A percentile compares a stretch with the other conserved stretches of the same genome.
phyloP scores from a whole-genome alignment of 2,113 vertebrate genomes.

The Otocyon megalotis region DNA sequence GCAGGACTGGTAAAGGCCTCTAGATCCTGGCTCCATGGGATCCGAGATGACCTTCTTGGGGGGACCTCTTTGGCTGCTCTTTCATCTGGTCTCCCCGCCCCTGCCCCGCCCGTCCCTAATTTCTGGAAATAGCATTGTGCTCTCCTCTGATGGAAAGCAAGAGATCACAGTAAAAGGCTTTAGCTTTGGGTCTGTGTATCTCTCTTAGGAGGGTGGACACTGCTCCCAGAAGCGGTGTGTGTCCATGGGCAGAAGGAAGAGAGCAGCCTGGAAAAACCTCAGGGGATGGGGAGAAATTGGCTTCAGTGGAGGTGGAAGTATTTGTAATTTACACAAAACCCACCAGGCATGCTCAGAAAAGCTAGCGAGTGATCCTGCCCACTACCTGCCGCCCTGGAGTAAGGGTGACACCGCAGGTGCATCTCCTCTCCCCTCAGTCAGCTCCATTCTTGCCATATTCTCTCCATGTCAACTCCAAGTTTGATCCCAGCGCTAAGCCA shows the following conservation, averaged over 20 bases:
- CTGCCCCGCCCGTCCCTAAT: not conserved
- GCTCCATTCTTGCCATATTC: not conserved
- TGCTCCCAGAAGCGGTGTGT: not conserved
- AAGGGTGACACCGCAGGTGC: too few relatives aligned
- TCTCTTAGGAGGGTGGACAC: not conserved
- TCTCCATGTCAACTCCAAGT: not conserved
- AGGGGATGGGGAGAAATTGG: not conserved
- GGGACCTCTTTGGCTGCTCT: not conserved
- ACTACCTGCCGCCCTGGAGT: accelerated
- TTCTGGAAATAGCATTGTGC: not conserved
- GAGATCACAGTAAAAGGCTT: not conserved
- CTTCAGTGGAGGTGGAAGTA: not conserved
- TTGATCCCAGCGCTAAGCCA: not conserved
- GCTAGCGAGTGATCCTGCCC: too few relatives aligned
- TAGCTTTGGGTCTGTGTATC: not conserved
- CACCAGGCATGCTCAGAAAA: not conserved
- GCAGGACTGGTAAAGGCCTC: not conserved
- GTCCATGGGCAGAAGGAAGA: not conserved
- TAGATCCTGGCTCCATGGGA: not conserved
- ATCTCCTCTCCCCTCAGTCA: too few relatives aligned
- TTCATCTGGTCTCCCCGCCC: not conserved
- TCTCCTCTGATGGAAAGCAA: not conserved
- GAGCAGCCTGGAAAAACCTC: not conserved
- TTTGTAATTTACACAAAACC: not conserved
- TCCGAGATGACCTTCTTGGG: not conserved